A percentile compares a stretch with the other conserved stretches of the same genome.
These are phyloP conservation scores for Mycalesis mineus DNA, from an alignment of 2,888 invertebrate species.

Conservation along the genomic window DNA sequence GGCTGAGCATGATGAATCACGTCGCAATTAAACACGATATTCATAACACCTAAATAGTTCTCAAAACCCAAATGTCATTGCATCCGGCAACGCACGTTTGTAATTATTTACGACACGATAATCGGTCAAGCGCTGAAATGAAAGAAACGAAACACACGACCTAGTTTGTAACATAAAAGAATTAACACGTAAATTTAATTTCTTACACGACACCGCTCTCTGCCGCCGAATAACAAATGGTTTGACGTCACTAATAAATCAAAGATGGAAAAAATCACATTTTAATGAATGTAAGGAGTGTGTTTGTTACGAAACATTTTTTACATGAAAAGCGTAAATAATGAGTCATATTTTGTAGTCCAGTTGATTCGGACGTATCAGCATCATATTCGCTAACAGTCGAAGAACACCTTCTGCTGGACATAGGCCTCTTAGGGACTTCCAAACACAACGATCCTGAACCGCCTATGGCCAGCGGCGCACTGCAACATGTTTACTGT, in stretches of 20 bases:
- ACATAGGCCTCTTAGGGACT: no score
- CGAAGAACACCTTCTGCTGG: no score
- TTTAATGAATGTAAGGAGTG: not conserved
- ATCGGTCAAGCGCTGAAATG: constrained; percentile 5
- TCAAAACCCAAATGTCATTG: not conserved
- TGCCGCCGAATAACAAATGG: constrained; percentile 25
- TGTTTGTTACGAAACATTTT: not conserved
- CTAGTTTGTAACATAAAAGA: constrained; percentile 19
- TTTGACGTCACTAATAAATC: constrained; percentile 25
- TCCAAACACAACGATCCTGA: no score
- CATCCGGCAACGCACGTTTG: not conserved
- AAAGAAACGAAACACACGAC: constrained; percentile 9
- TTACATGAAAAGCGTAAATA: no score
- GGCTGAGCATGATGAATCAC: no score
- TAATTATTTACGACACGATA: not conserved
- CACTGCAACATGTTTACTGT: no score
- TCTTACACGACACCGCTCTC: constrained; percentile 20
- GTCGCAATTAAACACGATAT: no score
- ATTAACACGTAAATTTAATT: constrained; percentile 25
- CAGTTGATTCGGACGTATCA: no score
- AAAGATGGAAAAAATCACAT: constrained; percentile 10
- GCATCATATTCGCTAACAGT: no score
- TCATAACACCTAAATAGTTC: not conserved
- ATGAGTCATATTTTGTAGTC: no score
- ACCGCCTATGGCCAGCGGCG: no score